A percentile compares a stretch with the other conserved stretches of the same genome.
Evolutionary conservation across 1,140 invertebrate species (phyloP).

Genomic region (Aphelinus certus): DNA sequence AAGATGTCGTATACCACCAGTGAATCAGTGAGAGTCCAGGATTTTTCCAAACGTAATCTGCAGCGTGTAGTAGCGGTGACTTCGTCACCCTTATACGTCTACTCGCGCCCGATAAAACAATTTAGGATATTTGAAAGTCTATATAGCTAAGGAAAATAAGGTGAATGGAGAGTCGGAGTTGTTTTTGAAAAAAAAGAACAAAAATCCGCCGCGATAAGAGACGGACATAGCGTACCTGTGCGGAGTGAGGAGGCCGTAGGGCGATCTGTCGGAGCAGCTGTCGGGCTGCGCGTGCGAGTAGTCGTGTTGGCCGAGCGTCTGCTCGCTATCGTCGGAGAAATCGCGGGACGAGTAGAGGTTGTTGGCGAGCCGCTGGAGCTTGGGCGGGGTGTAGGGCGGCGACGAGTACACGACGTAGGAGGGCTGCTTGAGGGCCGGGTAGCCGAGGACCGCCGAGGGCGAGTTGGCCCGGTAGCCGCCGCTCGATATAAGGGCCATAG

Average conservation of each 20-base stretch:
- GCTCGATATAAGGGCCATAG: constrained; percentile 61
- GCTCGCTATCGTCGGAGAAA: constrained; percentile 48
- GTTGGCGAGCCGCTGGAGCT: constrained; percentile 50
- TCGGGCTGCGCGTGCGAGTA: constrained; percentile 53
- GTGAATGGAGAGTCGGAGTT: too few relatives aligned
- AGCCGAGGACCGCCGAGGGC: constrained; percentile 52
- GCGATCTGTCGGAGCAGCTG: constrained; percentile 52
- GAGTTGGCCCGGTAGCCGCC: constrained; percentile 49
- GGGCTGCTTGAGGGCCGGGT: constrained; percentile 37
- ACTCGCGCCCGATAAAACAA: too few relatives aligned
- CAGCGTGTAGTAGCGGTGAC: too few relatives aligned
- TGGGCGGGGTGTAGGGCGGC: constrained; percentile 60
- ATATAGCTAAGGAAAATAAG: too few relatives aligned
- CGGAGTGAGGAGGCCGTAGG: constrained; percentile 55
- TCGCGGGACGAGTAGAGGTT: constrained; percentile 41
- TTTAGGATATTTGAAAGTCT: too few relatives aligned
- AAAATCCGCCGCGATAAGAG: too few relatives aligned
- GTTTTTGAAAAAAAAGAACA: too few relatives aligned
- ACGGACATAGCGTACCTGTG: constrained; percentile 52
- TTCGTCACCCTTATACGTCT: too few relatives aligned
- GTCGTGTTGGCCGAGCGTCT: constrained; percentile 48
- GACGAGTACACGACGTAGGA: constrained; percentile 55
- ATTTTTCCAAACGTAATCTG: too few relatives aligned
- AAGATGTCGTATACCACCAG: too few relatives aligned
- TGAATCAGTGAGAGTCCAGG: too few relatives aligned